phyloP scores from a whole-genome alignment of 2,888 invertebrate species.

The Epinotia bilunana region DNA sequence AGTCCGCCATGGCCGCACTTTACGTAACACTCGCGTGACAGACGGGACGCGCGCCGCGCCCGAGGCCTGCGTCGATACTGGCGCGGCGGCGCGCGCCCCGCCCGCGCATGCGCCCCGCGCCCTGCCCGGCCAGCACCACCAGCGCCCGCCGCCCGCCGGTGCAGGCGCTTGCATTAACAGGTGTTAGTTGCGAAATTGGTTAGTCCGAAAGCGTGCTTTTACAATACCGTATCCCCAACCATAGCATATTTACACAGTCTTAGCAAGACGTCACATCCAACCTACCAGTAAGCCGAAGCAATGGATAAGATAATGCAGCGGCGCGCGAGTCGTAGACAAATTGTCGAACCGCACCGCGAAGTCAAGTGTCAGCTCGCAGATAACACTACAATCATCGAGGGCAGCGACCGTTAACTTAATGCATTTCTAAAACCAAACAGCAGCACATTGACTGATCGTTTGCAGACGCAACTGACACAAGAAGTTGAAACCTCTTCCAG shows the following conservation, averaged over 20 bases:
- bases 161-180: conserved; percentile 43
- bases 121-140: conserved; percentile 36
- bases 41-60: conserved; percentile 80
- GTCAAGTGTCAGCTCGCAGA: conserved; percentile 23
- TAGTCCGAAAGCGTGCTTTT: conserved; percentile 39
- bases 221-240: conserved; percentile 22
- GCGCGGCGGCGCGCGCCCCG: conserved; percentile 65
- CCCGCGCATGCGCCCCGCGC: conserved; percentile 55
- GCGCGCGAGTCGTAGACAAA: neutral
- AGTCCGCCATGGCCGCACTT: conserved; percentile 78
- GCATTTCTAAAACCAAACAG: neutral
- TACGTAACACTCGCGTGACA: conserved; percentile 74
- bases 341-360: conserved; percentile 3
- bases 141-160: conserved; percentile 21
- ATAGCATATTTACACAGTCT: conserved; percentile 18
- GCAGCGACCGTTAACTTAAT: conserved; percentile 7
- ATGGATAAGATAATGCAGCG: conserved; percentile 2
- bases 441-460: neutral
- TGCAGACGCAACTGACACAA: neutral
- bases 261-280: conserved; percentile 6
- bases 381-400: conserved; percentile 3
- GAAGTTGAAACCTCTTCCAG: neutral
- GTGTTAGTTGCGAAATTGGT: conserved; percentile 44
- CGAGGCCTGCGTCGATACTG: conserved; percentile 84
- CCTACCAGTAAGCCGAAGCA: neutral